Base-by-base conservation (phyloP, 1,140 invertebrate genomes). In the Acromyrmex charruanus region DNA sequence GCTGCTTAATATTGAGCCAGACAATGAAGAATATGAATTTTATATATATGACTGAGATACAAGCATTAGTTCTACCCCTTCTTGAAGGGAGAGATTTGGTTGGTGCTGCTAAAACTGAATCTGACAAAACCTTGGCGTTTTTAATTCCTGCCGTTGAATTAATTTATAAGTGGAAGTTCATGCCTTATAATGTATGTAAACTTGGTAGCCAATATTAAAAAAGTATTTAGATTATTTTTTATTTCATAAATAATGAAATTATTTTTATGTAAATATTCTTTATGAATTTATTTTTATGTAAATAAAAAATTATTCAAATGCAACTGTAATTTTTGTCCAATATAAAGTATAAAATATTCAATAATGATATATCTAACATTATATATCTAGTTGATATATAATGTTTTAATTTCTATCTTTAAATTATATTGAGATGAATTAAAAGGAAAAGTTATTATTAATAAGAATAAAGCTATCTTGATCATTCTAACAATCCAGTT, bases 71-170 rank as follows among this genome's bases (percentile, higher is more conserved):
- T 93, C 98, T 99, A 21, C 97, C 98, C 31, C 95, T 99, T 69
- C 94, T 99, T 9, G 98, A 99, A 95, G 99, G 99, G 2, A 97
- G 98, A 88, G 99, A 99, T 97, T 95, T 99, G 21, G 98, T 99
- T 55, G 99, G 98, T 79, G 99, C 99, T 79, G 99, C 99, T 0
- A 99, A 98, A 96, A 99, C 99, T 49, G 99, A 99, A 0, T 99
- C 98, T 69, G 98, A 98, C 89, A 99, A 99, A 96, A 99, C 99
- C 0, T 25, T 25, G 25, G 25, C 25, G 21, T 31, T 31, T 31
- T 31, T 99, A 1, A 98, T 99, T 92, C 99, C 99, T 25, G 98
- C 98, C 61, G 96, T 99, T 61, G 99, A 99, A 95, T 95, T 99
- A 12, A 98, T 99, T 72, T 97, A 98, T 91, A 99, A 3, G 95